Percentiles rank a stretch among this genome's conserved stretches.
Conservation (phyloP, 2,113 vertebrate genomes). For the Aplodontia rufa region DNA sequence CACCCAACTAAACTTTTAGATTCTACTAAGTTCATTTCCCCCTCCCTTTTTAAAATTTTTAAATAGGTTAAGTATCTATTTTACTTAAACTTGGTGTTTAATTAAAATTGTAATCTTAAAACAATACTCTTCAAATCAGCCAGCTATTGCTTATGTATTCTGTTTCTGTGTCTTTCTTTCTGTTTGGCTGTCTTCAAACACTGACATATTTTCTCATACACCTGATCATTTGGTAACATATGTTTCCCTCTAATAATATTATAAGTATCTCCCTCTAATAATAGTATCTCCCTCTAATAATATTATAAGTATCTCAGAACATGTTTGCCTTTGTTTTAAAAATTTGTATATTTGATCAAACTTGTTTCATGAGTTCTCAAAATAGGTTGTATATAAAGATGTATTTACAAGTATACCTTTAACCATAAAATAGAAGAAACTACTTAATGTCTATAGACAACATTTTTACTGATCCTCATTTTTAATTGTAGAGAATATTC, state of each 20-base stretch:
- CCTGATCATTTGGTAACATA: background rate
- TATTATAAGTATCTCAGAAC: background rate
- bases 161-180: background rate
- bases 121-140: background rate
- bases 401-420: background rate
- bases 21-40: conserved; percentile 50
- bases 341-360: background rate
- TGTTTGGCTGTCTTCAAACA: background rate
- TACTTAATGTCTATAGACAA: background rate
- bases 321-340: background rate
- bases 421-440: background rate
- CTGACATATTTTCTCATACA: background rate
- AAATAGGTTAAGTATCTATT: conserved; percentile 58
- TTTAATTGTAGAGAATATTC: background rate
- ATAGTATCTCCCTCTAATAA: background rate
- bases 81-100: conserved; percentile 43
- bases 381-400: background rate
- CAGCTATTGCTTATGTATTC: background rate
- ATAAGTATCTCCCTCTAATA: background rate
- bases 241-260: background rate
- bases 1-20: conserved; percentile 55
- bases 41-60: conserved; percentile 54
- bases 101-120: conserved; percentile 10
- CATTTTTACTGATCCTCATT: background rate
- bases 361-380: background rate